Evolutionary conservation across 2,888 invertebrate genomes (phyloP).

Genomic region (Lymantria monacha): DNA sequence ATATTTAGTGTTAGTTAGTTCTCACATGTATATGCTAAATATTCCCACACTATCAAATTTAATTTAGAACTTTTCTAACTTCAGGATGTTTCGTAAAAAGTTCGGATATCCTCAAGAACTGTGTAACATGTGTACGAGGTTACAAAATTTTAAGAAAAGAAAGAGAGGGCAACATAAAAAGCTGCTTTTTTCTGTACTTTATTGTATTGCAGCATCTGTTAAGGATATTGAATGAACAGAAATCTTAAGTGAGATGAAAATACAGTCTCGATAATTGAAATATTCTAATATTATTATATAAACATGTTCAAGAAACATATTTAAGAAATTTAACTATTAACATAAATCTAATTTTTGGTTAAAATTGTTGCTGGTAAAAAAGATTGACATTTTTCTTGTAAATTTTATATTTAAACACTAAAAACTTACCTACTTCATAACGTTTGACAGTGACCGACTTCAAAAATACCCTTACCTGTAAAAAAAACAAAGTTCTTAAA

Average conservation of each 20-base stretch:
- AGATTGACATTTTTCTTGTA: too few species aligned
- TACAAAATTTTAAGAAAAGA: conserved; percentile 28
- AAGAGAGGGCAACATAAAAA: conserved; percentile 35
- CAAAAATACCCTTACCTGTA: conserved; percentile 22
- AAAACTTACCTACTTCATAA: too few species aligned
- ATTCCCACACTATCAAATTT: conserved; percentile 15
- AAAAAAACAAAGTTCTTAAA: conserved; percentile 6
- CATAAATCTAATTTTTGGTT: too few species aligned
- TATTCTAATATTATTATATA: neutral
- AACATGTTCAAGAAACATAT: too few species aligned
- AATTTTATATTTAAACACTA: too few species aligned
- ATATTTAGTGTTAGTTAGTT: neutral
- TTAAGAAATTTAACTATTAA: too few species aligned
- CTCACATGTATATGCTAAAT: neutral
- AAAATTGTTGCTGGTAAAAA: too few species aligned
- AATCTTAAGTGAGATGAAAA: conserved; percentile 50
- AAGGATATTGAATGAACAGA: conserved; percentile 69
- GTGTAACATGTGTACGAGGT: conserved; percentile 53
- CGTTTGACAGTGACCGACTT: neutral
- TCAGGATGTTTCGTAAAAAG: conserved; percentile 50
- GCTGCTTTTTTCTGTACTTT: conserved; percentile 42
- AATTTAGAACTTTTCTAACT: conserved; percentile 23
- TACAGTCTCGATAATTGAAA: conserved; percentile 32
- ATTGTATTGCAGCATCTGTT: conserved; percentile 63
- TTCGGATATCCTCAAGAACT: conserved; percentile 58